Conservation (phyloP, 2,888 invertebrate genomes). For the Lucinisca nassula region DNA sequence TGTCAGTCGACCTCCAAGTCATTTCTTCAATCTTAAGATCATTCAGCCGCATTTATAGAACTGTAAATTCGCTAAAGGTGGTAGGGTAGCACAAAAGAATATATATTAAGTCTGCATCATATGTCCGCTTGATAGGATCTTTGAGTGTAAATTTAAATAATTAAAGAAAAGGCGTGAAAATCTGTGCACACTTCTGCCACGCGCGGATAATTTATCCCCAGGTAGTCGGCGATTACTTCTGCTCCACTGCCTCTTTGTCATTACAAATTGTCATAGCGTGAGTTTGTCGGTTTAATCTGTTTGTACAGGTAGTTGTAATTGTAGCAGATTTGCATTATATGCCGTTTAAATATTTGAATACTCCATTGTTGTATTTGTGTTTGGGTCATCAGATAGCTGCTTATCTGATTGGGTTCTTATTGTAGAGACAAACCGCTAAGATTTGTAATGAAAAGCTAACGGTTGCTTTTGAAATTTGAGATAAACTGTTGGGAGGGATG, state of each 20-base stretch:
- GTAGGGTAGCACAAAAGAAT: constrained; percentile 8
- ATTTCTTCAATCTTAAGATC: constrained; percentile 21
- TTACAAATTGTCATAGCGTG: neutral
- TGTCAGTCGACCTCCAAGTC: constrained; percentile 58
- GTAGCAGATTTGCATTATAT: constrained; percentile 49
- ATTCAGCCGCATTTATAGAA: constrained; percentile 8
- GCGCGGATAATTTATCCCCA: constrained; percentile 49
- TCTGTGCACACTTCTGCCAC: constrained; percentile 46
- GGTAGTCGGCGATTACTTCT: constrained; percentile 30
- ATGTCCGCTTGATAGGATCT: constrained; percentile 23
- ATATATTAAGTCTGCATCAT: constrained; percentile 31
- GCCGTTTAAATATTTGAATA: constrained; percentile 53
- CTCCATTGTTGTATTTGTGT: constrained; percentile 18
- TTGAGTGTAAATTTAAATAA: constrained; percentile 49
- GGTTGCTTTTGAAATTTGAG: neutral
- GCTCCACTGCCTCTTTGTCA: constrained; percentile 10
- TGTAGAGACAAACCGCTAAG: neutral
- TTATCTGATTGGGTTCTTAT: constrained; percentile 17
- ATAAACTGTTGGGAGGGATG: too few species aligned
- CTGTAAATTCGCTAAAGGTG: constrained; percentile 19
- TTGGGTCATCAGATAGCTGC: constrained; percentile 20
- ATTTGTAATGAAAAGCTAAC: constrained; percentile 5
- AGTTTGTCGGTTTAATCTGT: constrained; percentile 24
- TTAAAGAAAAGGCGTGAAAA: constrained; percentile 48
- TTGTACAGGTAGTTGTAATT: constrained; percentile 40